Percentiles rank a stretch among this genome's conserved stretches.
These are phyloP conservation scores for Adoxophyes honmai DNA, from an alignment of 1,140 invertebrate species.

Conservation along the genomic window DNA sequence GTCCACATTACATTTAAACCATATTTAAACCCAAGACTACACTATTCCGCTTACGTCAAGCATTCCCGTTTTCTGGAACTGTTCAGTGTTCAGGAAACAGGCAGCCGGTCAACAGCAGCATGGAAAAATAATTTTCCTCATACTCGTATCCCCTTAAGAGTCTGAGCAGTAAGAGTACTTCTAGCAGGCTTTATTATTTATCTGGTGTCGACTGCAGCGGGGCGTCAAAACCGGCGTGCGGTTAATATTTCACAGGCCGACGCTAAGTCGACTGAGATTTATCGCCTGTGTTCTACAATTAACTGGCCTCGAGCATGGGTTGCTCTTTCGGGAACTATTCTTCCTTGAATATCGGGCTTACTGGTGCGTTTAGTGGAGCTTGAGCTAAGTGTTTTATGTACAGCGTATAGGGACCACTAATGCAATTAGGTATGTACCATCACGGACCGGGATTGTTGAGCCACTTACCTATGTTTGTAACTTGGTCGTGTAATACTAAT, in stretches of 20 bases:
- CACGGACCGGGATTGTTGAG: too few relatives aligned
- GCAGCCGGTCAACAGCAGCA: neutral
- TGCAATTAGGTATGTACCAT: too few relatives aligned
- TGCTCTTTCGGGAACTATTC: conserved; percentile 16
- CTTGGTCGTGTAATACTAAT: too few relatives aligned
- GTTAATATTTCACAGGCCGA: conserved; percentile 71
- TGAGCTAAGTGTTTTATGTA: too few relatives aligned
- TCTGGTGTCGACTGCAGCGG: conserved; percentile 38
- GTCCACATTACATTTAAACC: too few relatives aligned
- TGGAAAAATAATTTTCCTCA: neutral
- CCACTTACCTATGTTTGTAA: too few relatives aligned
- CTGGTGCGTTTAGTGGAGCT: neutral
- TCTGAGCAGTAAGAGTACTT: conserved; percentile 17
- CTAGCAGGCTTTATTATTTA: conserved; percentile 53
- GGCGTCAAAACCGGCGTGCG: conserved; percentile 61
- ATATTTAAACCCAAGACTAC: too few relatives aligned
- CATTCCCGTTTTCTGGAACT: too few relatives aligned
- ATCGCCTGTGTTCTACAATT: conserved; percentile 66
- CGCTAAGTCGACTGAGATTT: conserved; percentile 71
- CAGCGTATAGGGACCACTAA: too few relatives aligned
- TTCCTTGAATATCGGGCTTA: neutral
- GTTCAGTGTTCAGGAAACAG: too few relatives aligned
- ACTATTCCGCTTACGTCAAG: too few relatives aligned
- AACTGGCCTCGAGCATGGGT: conserved; percentile 38
- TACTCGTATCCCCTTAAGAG: neutral